phyloP scores from a whole-genome alignment of 1,140 invertebrate species.

The Campoletis sonorensis region DNA sequence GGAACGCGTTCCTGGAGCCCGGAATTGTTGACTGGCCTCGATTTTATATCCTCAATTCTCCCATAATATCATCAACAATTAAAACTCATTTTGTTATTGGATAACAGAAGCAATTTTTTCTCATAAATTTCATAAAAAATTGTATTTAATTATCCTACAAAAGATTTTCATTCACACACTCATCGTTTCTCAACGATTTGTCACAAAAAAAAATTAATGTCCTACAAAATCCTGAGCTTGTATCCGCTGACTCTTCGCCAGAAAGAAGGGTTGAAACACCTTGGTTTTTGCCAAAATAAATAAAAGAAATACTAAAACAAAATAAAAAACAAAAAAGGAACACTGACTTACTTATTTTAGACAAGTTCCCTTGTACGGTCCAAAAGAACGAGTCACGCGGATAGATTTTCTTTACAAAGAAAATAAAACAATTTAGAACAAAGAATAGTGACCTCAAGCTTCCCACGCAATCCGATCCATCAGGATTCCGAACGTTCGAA shows the following conservation, averaged over 20 bases:
- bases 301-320: neutral
- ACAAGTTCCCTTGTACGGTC: neutral
- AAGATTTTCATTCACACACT: too few relatives aligned
- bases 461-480: slow-evolving; percentile 9
- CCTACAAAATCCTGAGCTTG: too few relatives aligned
- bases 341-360: neutral
- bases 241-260: too few relatives aligned
- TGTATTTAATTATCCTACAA: too few relatives aligned
- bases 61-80: slow-evolving; percentile 4
- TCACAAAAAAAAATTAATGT: too few relatives aligned
- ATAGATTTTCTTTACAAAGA: neutral
- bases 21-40: slow-evolving; percentile 39
- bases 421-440: neutral
- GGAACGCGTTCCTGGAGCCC: slow-evolving; percentile 43
- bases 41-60: slow-evolving; percentile 28
- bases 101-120: neutral
- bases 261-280: too few relatives aligned
- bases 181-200: too few relatives aligned
- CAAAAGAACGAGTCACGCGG: neutral
- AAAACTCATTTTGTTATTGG: neutral
- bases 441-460: neutral
- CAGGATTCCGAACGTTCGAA: neutral
- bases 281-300: too few relatives aligned
- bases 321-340: neutral
- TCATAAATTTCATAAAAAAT: too few relatives aligned